Evolutionary conservation across 2,888 invertebrate genomes (phyloP).

Genomic region (Tigriopus californicus): DNA sequence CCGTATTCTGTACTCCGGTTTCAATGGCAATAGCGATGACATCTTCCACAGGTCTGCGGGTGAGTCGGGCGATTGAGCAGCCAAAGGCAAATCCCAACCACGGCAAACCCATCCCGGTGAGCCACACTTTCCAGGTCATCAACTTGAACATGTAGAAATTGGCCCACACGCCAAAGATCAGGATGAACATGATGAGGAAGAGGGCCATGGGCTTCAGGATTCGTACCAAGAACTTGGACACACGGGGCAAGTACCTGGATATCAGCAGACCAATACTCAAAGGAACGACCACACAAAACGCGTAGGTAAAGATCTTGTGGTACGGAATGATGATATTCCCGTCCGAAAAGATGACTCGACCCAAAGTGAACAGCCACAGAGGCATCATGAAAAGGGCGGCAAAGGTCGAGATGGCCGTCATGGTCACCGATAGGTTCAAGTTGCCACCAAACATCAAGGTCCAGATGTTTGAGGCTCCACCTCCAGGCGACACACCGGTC

Average conservation of each 20-base stretch:
- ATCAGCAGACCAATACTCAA: conserved; percentile 40
- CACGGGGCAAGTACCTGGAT: conserved; percentile 24
- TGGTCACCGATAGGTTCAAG: conserved; percentile 75
- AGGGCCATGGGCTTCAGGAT: conserved; percentile 68
- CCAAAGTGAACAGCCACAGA: conserved; percentile 45
- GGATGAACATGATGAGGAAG: conserved; percentile 56
- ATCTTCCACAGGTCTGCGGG: conserved; percentile 33
- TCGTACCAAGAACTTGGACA: conserved; percentile 49
- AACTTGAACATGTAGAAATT: conserved; percentile 72
- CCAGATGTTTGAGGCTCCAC: conserved; percentile 94
- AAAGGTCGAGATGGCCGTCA: conserved; percentile 79
- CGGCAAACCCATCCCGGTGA: conserved; percentile 60
- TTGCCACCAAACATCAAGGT: conserved; percentile 77
- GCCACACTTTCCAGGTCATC: conserved; percentile 63
- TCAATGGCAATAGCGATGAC: conserved; percentile 75
- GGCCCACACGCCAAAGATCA: conserved; percentile 67
- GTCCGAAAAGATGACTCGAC: conserved; percentile 48
- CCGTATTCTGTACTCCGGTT: conserved; percentile 65
- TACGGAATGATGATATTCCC: conserved; percentile 59
- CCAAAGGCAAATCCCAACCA: conserved; percentile 60
- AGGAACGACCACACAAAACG: conserved; percentile 56
- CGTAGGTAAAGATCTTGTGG: conserved; percentile 48
- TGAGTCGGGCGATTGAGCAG: conserved; percentile 33
- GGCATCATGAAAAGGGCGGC: conserved; percentile 42
- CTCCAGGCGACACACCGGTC: conserved; percentile 53